A percentile compares a stretch with the other conserved stretches of the same genome.
These are phyloP conservation scores for Hydrolagus colliei DNA, from an alignment of 2,797 vertebrate genomes.

Conservation along the genomic window DNA sequence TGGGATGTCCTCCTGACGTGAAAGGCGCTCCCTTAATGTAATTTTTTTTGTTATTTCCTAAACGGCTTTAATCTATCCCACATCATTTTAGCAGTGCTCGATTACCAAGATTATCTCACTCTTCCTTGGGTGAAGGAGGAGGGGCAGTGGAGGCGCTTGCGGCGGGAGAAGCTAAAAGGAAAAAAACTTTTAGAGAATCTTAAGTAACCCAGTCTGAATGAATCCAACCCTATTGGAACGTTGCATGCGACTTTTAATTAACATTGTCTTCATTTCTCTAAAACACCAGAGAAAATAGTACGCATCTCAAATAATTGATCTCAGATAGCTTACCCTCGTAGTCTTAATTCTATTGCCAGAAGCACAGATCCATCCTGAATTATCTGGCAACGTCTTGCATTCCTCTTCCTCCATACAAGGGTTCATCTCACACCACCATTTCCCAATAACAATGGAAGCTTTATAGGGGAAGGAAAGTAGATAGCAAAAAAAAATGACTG, in stretches of 20 bases:
- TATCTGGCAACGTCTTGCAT: conserved; percentile 92
- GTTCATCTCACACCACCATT: conserved; percentile 98
- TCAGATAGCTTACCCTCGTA: conserved; percentile 77
- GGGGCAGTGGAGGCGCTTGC: too few relatives aligned
- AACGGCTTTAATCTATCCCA: not conserved
- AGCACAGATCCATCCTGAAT: conserved; percentile 96
- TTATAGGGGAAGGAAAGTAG: conserved; percentile 43
- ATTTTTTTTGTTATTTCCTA: too few relatives aligned
- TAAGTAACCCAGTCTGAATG: not conserved
- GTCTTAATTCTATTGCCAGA: conserved; percentile 98
- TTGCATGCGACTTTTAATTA: not conserved
- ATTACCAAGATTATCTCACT: not conserved
- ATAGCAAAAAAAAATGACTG: conserved; percentile 1
- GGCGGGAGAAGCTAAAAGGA: not conserved
- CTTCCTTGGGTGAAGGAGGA: not conserved
- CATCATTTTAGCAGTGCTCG: not conserved
- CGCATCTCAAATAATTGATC: not conserved
- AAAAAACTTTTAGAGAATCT: not conserved
- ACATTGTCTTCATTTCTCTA: not conserved
- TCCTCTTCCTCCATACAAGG: conserved; percentile 94
- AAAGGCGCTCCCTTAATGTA: too few relatives aligned
- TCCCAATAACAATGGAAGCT: conserved; percentile 95
- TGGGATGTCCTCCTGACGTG: too few relatives aligned
- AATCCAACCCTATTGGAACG: not conserved
- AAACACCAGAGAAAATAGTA: not conserved